Base-by-base conservation (phyloP, 64 coral and sea anemone genomes). In the Anthopleura sola region DNA sequence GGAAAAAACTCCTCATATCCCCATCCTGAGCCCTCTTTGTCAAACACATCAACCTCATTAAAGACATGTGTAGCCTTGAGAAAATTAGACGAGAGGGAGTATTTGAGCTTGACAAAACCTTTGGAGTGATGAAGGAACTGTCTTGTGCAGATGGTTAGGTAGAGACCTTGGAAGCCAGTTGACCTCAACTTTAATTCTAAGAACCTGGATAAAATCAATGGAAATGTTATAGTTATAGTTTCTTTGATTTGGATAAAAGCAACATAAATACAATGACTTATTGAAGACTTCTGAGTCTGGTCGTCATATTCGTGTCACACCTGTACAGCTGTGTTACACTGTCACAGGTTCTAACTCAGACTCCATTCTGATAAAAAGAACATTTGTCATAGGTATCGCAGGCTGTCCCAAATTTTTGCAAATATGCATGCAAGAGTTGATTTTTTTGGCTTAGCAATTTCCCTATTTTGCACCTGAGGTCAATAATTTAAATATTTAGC, bases 1-100 rank as follows among this genome's bases (percentile, higher is more conserved):
- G 94, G 94, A 33, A 97, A 97, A 47, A 97, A 97, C 64, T 97
- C 94, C 49, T 97, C 94, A 83, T 92, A 97, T 1, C 94, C 94
- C 94, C 94, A 97, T 0, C 94, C 94, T 21, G 94, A 91, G 2
- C 90, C 94, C 57, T 97, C 94, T 18, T 86, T 89, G 84, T 96
- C 94, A 87, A 96, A 96, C 28, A 96, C 68, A 66, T 96, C 94
- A 8, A 86, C 90, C 82, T 96, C 94, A 84, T 97, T 84, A 38
- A 90, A 86, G 2, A 93, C 94, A 87, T 89, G 94, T 14, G 90
- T 97, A 17, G 94, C 94, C 58, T 93, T 97, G 11, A 89, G 90
- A 37, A 97, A 89, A 80, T 97, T 97, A 55, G 94, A 97, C 0
- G 87, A 91, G 66, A 97, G 56, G 28, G 94, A 97, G 44, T 97